phyloP scores from a whole-genome alignment of 2,797 vertebrate genomes.

The Brotula barbata region DNA sequence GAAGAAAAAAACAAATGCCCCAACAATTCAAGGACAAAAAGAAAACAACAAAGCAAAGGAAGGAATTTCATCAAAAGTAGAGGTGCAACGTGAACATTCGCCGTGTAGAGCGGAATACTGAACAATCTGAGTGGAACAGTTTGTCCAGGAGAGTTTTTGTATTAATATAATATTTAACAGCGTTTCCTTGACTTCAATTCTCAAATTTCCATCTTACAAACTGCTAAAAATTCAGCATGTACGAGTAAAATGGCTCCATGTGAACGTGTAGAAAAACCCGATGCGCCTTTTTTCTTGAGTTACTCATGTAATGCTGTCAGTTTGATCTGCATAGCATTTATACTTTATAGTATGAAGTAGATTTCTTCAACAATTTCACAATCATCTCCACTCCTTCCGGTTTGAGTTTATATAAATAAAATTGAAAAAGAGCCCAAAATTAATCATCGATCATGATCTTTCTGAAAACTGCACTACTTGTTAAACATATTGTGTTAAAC shows the following conservation, averaged over 20 bases:
- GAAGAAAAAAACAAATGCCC: conserved; percentile 18
- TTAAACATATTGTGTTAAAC: too few species aligned
- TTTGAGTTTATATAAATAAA: too few species aligned
- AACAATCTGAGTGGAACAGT: conserved; percentile 1
- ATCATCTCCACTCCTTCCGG: neutral
- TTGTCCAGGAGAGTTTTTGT: neutral
- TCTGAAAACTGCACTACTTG: too few species aligned
- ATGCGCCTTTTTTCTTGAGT: too few species aligned
- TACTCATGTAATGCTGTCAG: neutral
- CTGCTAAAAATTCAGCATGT: too few species aligned
- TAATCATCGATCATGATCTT: too few species aligned
- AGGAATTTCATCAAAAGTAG: neutral
- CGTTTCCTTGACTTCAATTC: neutral
- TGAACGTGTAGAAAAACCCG: neutral
- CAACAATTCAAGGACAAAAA: conserved; percentile 39
- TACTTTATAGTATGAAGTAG: too few species aligned
- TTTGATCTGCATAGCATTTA: too few species aligned
- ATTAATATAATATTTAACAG: neutral
- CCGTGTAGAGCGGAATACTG: neutral
- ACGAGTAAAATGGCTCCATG: neutral
- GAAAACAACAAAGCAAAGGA: conserved; percentile 9
- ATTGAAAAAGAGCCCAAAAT: too few species aligned
- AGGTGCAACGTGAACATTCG: conserved; percentile 1
- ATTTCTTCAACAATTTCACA: neutral
- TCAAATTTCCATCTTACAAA: neutral